These are phyloP conservation scores for Perca schrenkii DNA, from an alignment of 2,113 vertebrate species.

Conservation along the genomic window DNA sequence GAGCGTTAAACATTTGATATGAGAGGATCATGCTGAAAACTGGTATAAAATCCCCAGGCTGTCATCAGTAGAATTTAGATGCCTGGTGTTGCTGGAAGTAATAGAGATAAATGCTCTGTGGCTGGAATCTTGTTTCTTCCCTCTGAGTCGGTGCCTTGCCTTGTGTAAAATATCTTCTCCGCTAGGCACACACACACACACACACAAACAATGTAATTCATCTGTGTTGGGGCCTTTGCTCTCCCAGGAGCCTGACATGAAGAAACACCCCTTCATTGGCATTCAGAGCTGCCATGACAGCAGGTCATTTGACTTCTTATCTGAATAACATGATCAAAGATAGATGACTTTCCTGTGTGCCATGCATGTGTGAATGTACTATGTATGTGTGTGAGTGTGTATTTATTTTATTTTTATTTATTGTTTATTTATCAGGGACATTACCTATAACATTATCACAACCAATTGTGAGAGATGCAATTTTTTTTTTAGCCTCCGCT, in stretches of 20 bases:
- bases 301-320: constrained; percentile 55
- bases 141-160: constrained; percentile 53
- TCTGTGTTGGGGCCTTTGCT: constrained; percentile 22
- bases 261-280: constrained; percentile 49
- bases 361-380: neutral
- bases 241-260: constrained; percentile 25
- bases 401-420: no score
- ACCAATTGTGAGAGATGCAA: no score
- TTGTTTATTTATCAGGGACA: no score
- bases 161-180: constrained; percentile 65
- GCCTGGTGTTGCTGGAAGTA: constrained; percentile 67
- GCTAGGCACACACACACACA: constrained; percentile 45
- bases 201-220: constrained; percentile 25
- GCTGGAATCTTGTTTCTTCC: constrained; percentile 62
- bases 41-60: constrained; percentile 54
- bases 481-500: no score
- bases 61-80: constrained; percentile 73
- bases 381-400: neutral
- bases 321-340: constrained; percentile 60
- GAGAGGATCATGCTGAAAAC: constrained; percentile 63
- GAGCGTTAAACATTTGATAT: constrained; percentile 64
- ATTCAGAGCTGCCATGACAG: constrained; percentile 58
- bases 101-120: constrained; percentile 70
- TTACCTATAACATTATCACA: no score
- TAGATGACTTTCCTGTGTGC: constrained; percentile 28